Evolutionary conservation across 2,113 vertebrate species (phyloP).

Genomic region (Paedocypris sp.): DNA sequence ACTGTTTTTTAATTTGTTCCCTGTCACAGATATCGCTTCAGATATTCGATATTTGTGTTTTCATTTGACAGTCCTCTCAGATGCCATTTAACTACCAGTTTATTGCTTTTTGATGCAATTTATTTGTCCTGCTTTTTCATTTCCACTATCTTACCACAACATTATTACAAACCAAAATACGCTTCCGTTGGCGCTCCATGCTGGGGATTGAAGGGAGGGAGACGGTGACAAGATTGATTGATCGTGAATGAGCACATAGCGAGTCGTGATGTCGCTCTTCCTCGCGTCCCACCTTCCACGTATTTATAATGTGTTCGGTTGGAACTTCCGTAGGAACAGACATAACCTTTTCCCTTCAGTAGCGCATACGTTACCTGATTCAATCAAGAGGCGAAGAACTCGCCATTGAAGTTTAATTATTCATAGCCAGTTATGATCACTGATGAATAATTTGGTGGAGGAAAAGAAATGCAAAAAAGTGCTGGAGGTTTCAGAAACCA

Average conservation of each 20-base stretch:
- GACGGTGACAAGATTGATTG: constrained; percentile 56
- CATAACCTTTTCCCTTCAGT: constrained; percentile 5
- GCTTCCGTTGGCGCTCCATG: constrained; percentile 20
- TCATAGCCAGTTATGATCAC: constrained; percentile 32
- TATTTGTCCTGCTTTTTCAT: constrained; percentile 60
- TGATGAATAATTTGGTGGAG: constrained; percentile 38
- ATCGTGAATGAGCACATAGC: constrained; percentile 56
- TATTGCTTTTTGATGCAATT: constrained; percentile 69
- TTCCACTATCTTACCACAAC: constrained; percentile 49
- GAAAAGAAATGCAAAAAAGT: constrained; percentile 20
- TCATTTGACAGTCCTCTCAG: constrained; percentile 57
- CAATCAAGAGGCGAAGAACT: constrained; percentile 18
- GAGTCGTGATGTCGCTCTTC: constrained; percentile 46
- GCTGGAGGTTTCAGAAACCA: neutral
- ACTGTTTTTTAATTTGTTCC: constrained; percentile 67
- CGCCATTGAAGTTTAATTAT: constrained; percentile 36
- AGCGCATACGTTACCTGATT: constrained; percentile 20
- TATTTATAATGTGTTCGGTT: constrained; percentile 16
- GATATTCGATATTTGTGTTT: constrained; percentile 61
- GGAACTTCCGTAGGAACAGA: constrained; percentile 27
- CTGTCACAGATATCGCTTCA: constrained; percentile 48
- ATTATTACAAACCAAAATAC: constrained; percentile 54
- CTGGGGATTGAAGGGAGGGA: constrained; percentile 23
- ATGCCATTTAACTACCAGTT: constrained; percentile 57
- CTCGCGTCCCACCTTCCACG: constrained; percentile 37